Evolutionary conservation across 2,797 vertebrate genomes (phyloP).

Genomic region (Pseudomugil gertrudae): DNA sequence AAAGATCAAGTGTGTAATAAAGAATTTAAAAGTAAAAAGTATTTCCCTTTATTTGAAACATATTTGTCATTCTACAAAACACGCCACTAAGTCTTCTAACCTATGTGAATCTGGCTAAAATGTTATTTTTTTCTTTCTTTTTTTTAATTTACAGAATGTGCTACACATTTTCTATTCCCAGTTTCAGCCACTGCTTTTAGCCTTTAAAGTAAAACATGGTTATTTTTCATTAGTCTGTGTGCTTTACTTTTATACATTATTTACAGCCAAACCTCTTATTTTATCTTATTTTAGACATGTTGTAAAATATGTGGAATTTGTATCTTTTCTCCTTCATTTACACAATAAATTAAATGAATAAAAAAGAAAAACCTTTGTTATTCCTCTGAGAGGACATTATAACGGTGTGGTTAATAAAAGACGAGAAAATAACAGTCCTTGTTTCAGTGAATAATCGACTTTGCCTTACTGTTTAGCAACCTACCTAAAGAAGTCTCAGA

Average conservation of each 20-base stretch:
- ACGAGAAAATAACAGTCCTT: background rate
- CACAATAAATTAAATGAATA: background rate
- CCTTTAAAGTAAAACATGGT: background rate
- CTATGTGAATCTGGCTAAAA: background rate
- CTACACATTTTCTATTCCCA: background rate
- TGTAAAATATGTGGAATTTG: background rate
- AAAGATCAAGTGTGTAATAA: background rate
- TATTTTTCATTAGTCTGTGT: background rate
- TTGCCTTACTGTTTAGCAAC: background rate
- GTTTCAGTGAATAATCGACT: background rate
- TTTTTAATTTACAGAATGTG: background rate
- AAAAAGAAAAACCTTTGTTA: background rate
- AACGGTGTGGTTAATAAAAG: too few species aligned
- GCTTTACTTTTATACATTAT: constrained; percentile 5
- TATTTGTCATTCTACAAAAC: background rate
- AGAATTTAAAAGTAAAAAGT: background rate
- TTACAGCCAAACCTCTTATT: background rate
- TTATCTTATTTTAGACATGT: background rate
- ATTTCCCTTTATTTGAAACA: background rate
- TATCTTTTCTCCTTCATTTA: background rate
- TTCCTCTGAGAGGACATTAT: background rate
- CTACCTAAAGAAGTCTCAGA: background rate
- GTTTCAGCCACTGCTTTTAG: background rate
- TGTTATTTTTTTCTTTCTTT: background rate
- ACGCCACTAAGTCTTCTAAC: background rate